Base-by-base conservation (phyloP, 2,113 vertebrate species). In the Sphaerodactylus townsendi region DNA sequence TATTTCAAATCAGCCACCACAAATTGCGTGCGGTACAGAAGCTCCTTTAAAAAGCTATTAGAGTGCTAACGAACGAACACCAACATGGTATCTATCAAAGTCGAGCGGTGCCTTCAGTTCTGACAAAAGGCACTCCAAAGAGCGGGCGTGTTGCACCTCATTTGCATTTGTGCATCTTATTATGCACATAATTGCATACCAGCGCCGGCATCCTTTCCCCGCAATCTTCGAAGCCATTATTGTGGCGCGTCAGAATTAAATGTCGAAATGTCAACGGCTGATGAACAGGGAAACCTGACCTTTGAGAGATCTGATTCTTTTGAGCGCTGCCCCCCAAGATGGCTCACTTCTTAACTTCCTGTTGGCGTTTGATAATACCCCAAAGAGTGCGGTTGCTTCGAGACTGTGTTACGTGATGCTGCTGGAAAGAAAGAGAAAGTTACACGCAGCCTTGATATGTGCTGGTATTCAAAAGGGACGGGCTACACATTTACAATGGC, bases 81-180 rank as follows among this genome's bases (percentile, higher is more conserved):
- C 96, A 95, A 97, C 93, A 93, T 93, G 94, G 96, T 97, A 98
- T 98, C 97, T 97, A 97, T 98, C 97, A 97, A 97, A 96, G 96
- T 94, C 96, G 95, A 89, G 86, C 94, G 94, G 93, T 94, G 94
- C 94, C 90, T 95, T 91, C 92, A 95, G 91, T 95, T 95, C 95
- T 97, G 97, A 98, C 97, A 99, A 98, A 98, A 98, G 97, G 93
- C 95, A 95, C 95, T 96, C 95, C 92, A 94, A 96, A 95, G 94
- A 95, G 94, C 93, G 94, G 95, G 95, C 96, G 94, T 74, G 85
- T 96, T 96, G 96, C 95, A 96, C 96, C 94, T 93, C 94, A 98
- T 98, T 99, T 98, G 97, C 98, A 99, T 99, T 97, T 98, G 97
- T 98, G 98, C 98, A 99, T 99, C 96, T 99, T 97, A 98, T 99